Evolutionary conservation across 1,140 invertebrate genomes (phyloP).

Genomic region (Frieseomelitta varia): DNA sequence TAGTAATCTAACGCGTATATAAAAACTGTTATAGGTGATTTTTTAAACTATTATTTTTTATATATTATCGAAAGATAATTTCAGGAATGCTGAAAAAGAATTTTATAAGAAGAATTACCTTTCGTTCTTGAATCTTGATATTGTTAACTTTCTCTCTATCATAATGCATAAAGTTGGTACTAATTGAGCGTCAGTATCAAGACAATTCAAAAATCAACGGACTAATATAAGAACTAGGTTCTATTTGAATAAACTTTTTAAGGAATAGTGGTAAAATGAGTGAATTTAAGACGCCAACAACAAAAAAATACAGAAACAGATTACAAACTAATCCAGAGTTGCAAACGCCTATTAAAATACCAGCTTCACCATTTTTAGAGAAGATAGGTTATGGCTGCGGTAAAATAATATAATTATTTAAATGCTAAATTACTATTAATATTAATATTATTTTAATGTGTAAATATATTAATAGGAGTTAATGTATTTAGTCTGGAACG

Average conservation of each 20-base stretch:
- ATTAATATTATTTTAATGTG: conserved; percentile 19
- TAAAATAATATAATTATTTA: conserved; percentile 71
- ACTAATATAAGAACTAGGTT: not conserved
- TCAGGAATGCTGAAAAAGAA: not conserved
- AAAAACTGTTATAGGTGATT: not conserved
- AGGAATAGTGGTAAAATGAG: conserved; percentile 61
- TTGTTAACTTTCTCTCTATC: not conserved
- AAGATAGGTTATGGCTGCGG: conserved; percentile 89
- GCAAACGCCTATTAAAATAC: conserved; percentile 82
- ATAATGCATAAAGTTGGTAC: conserved; percentile 1
- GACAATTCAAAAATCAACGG: conserved; percentile 24
- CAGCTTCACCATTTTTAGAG: conserved; percentile 87
- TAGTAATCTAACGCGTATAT: not conserved
- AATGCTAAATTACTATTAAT: not conserved
- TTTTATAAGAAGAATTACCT: not conserved
- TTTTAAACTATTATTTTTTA: not conserved
- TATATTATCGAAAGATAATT: not conserved
- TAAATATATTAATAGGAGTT: conserved; percentile 83
- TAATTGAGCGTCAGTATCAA: not conserved
- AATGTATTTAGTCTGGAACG: conserved; percentile 89
- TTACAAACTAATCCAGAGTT: conserved; percentile 67
- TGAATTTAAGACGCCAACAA: conserved; percentile 74
- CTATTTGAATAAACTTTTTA: not conserved
- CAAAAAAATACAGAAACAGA: conserved; percentile 60
- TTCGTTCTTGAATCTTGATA: not conserved